phyloP scores from a whole-genome alignment of 1,140 invertebrate genomes.

The Leptoteleia sp. region DNA sequence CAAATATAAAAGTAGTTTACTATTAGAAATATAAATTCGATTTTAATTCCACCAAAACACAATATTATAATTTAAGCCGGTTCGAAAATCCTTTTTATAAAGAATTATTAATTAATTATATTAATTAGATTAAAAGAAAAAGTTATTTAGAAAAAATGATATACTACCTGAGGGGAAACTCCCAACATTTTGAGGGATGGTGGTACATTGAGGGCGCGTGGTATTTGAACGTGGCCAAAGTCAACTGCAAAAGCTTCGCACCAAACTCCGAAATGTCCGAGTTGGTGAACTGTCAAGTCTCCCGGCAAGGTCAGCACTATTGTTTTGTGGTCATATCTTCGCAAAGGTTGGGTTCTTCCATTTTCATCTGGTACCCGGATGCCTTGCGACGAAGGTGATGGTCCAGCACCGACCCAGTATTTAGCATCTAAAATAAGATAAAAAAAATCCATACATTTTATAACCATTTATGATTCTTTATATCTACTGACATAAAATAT shows the following conservation, averaged over 20 bases:
- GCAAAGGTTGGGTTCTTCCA: slow-evolving; percentile 85
- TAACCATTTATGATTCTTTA: too few species aligned
- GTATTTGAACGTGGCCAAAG: slow-evolving; percentile 92
- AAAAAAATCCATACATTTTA: too few species aligned
- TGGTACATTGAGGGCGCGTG: slow-evolving; percentile 88
- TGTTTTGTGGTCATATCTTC: slow-evolving; percentile 90
- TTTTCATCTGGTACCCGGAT: slow-evolving; percentile 93
- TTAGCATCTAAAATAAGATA: slow-evolving; percentile 92
- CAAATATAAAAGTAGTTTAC: too few species aligned
- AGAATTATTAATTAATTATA: too few species aligned
- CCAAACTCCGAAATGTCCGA: slow-evolving; percentile 93
- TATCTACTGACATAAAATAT: too few species aligned
- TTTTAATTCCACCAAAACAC: too few species aligned
- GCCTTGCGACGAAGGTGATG: slow-evolving; percentile 89
- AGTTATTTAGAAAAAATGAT: too few species aligned
- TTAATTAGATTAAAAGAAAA: too few species aligned
- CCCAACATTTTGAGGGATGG: slow-evolving; percentile 96
- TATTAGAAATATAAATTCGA: too few species aligned
- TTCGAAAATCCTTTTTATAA: too few species aligned
- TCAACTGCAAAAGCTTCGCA: slow-evolving; percentile 94
- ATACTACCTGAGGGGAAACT: slow-evolving; percentile 93
- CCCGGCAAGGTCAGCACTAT: slow-evolving; percentile 92
- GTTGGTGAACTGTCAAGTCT: slow-evolving; percentile 81
- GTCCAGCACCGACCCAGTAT: slow-evolving; percentile 93
- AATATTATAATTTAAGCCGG: too few species aligned